Evolutionary conservation across 2,888 invertebrate species (phyloP), one percentile per base, ranked within the genome.

Genomic region (Drosophila suboccidentalis): DNA sequence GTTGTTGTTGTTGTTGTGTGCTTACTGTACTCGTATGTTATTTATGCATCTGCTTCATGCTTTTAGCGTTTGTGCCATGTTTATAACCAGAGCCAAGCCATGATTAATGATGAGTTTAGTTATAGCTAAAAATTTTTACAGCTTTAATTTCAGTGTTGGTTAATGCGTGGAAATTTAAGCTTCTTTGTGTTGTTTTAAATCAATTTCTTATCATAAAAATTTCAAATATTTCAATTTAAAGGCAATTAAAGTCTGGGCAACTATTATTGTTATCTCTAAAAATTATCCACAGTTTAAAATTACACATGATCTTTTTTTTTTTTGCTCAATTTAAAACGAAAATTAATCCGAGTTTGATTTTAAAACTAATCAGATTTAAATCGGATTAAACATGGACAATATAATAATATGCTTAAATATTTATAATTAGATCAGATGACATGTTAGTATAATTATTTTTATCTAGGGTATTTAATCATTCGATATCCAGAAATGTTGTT

Each of bases 51-150:
- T 17, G 32, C 39, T 29, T 34, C 34, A 47, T 15, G 17, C 44
- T 6, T 22, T 44, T 13, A 44, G 6, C 44, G 59, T 43, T 62
- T 65, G 62, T 57, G 58, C 50, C 64, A 67, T 51, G 43, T 39
- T 55, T 61, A 17, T 29, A 51, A 9, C 38, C 54, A 49, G 26
- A 47, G 61, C 41, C 55, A 50, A 9, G 22, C 11, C 39, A 15
- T 80, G 81, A 81, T 81, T 84, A 66, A 70, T 76, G 64, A 73
- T 70, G 49, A 57, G 59, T 60, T 55, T 47, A 57, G 59, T 60
- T 55, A 44, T 43, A 46, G 39, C 58, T 32, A 11, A 29, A 22
- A 49, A 15, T 9, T 34, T 5, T 36, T 5, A 36, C 29, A n/a
- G 36, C 51, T 53, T 53, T 53, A 53, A 53, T 53, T 22, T 38